Base-by-base conservation (phyloP, 1,140 invertebrate species). In the Trachelipus rathkii region DNA sequence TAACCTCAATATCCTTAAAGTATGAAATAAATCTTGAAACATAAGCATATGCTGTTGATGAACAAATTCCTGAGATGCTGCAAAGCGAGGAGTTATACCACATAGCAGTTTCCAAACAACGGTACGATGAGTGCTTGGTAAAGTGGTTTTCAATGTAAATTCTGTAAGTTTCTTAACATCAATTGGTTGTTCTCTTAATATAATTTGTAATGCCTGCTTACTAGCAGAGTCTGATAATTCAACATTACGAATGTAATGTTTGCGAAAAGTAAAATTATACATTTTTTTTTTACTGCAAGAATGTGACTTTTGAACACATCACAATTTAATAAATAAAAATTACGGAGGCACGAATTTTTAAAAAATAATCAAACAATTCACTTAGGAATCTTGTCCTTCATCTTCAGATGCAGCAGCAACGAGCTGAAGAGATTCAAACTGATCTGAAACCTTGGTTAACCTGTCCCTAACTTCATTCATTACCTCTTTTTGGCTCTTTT, bases 211-310 rank as follows among this genome's bases (percentile, higher is more conserved):
- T 60, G 11, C 50, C 19, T 60, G 50, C 19, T 60, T 60, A 19
- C 19, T 60, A 15, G 19, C 19, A 60, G 50, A 15, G 4, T 60
- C 50, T 15, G 50, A 60, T 2, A 60, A 60, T 15, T 19, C 50
- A 60, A 15, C 50, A 60, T 60, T 60, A 13, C 50, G 2, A 60
- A 60, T 60, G 50, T 60, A 60, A 60, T 60, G 50, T 60, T 60
- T 60, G 8, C 50, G 50, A 60, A 60, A 60, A 0, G 50, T 13
- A 60, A 60, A 60, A 19, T 19, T 60, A 60, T 60, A 15, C 50
- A 60, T 60, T 3, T 60, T 60, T n/a, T 33, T 33, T 33, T 33
- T 3, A 33, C 33, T 33, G 33, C 33, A 33, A 33, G 6, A 33
- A 33, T 33, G 6, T 33, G 33, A 33, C 33, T 33, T n/a, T n/a